These are phyloP conservation scores for Bufotes viridis DNA, from an alignment of 2,797 vertebrate species.

Conservation along the genomic window DNA sequence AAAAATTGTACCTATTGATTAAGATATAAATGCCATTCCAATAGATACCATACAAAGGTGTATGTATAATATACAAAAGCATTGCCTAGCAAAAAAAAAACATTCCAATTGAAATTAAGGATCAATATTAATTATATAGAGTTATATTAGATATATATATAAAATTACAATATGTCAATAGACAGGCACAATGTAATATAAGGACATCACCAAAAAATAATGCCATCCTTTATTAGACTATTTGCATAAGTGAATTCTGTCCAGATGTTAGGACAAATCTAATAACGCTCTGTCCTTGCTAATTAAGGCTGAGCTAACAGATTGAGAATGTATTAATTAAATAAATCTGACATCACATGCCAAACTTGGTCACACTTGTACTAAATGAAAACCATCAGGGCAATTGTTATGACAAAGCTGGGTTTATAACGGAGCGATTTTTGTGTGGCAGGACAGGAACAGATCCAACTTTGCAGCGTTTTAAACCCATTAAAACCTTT, in stretches of 20 bases:
- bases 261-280: constrained; percentile 41
- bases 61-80: neutral
- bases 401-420: neutral
- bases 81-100: neutral
- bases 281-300: constrained; percentile 20
- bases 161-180: neutral
- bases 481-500: neutral
- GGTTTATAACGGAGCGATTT: neutral
- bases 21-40: no score
- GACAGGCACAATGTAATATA: neutral
- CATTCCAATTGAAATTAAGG: neutral
- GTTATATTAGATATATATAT: no score
- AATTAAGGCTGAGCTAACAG: constrained; percentile 49
- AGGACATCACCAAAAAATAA: constrained; percentile 1
- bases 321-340: constrained; percentile 40
- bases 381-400: constrained; percentile 19
- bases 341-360: constrained; percentile 37
- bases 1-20: neutral
- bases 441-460: neutral
- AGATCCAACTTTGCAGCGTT: neutral
- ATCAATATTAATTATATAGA: neutral
- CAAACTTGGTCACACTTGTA: constrained; percentile 16
- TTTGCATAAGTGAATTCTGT: constrained; percentile 14
- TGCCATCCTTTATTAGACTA: constrained; percentile 18
- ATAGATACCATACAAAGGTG: no score